Percentiles rank a stretch among this genome's conserved stretches.
Evolutionary conservation across 1,140 invertebrate species (phyloP).

Genomic region (Orussus abietinus): DNA sequence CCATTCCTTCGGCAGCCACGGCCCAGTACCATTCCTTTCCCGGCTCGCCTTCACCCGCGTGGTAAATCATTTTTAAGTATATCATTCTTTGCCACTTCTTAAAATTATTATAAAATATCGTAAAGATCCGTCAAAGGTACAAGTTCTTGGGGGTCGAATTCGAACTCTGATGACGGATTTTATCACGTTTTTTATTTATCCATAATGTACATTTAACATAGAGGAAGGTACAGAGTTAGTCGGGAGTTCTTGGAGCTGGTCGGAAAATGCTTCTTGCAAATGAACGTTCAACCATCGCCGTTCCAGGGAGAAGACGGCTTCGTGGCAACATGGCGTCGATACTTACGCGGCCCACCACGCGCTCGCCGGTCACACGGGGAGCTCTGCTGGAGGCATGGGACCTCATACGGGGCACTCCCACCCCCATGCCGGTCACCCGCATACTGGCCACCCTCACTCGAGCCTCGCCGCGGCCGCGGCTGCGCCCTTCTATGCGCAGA

Average conservation of each 20-base stretch:
- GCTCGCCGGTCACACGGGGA: conserved; percentile 43
- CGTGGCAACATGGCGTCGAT: conserved; percentile 52
- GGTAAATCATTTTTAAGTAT: too few relatives aligned
- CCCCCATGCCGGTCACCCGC: conserved; percentile 45
- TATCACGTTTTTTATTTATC: too few relatives aligned
- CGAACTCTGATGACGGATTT: too few relatives aligned
- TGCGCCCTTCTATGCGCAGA: conserved; percentile 66
- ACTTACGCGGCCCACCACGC: conserved; percentile 48
- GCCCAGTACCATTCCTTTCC: conserved; percentile 49
- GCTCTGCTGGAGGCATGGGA: conserved; percentile 40
- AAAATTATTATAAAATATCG: too few relatives aligned
- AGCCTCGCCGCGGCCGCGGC: conserved; percentile 51
- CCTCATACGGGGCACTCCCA: conserved; percentile 41
- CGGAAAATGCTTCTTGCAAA: too few relatives aligned
- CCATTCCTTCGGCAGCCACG: conserved; percentile 44
- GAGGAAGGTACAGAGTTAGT: too few relatives aligned
- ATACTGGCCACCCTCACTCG: conserved; percentile 46
- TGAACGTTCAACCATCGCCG: too few relatives aligned
- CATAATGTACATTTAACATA: too few relatives aligned
- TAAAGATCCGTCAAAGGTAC: too few relatives aligned
- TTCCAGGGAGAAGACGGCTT: conserved; percentile 47
- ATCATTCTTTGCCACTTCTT: too few relatives aligned
- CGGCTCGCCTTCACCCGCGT: conserved; percentile 44
- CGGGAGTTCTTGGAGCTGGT: too few relatives aligned
- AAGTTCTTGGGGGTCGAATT: too few relatives aligned